Base-by-base conservation (phyloP, 1,140 invertebrate genomes). In the Dendroctonus valens region DNA sequence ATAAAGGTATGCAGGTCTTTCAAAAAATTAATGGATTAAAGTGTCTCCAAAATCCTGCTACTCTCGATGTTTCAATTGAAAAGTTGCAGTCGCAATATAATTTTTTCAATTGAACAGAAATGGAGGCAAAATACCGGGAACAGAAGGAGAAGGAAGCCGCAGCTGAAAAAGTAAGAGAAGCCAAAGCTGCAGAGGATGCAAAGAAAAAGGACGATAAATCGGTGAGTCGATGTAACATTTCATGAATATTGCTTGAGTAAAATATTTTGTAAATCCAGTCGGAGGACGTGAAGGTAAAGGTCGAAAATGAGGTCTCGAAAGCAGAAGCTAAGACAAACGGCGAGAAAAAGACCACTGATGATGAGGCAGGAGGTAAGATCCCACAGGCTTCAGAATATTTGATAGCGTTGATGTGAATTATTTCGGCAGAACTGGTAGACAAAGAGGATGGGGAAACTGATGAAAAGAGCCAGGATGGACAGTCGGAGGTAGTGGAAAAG, bases 101-200 rank as follows among this genome's bases (percentile, higher is more conserved):
- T n/a, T 57, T 69, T 67, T 64, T 39, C 1, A 26, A 26, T 26
- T 26, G 26, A 26, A 26, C 65, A 49, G 77, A 80, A 67, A 74
- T 81, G 60, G 81, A 82, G 59, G 78, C 79, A 40, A 81, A 80
- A 54, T 71, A 60, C 2, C 79, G 78, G 52, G 76, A 82, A 70
- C 52, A 71, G 72, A 77, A 74, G 62, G 75, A 71, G 40, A 79
- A 78, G 50, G 72, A 79, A 62, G 65, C 76, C 57, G 62, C 72
- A 48, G 61, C 72, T 50, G 76, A 81, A 50, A 79, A 82, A 67
- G 53, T 73, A 4, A 73, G 79, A 70, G 41, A 62, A 72, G 55
- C 66, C 5, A 64, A 55, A 15, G 57, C 42, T 6, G 52, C 42
- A 5, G 66, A 72, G 62, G 59, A 59, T 7, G 65, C 57, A 51